These are phyloP conservation scores for Ormyrus labotus DNA, from an alignment of 2,888 invertebrate genomes.

Conservation along the genomic window DNA sequence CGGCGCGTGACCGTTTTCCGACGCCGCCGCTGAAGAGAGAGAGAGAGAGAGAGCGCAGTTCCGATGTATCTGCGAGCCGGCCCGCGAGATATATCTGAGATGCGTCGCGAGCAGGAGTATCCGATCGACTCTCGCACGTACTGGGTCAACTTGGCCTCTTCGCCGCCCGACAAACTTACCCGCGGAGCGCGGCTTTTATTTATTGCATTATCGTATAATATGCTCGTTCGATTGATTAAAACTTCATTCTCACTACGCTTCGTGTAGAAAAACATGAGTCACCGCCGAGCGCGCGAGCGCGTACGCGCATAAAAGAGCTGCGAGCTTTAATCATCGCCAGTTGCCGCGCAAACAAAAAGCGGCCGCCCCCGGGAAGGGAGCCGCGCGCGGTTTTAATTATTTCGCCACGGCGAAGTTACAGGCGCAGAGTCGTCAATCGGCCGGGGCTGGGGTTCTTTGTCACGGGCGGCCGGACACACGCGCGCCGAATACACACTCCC, in stretches of 20 bases:
- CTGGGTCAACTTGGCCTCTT: conserved; percentile 26
- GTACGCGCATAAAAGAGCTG: no score
- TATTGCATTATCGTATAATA: no score
- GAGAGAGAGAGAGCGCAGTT: not conserved
- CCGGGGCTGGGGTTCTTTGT: conserved; percentile 24
- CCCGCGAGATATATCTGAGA: conserved; percentile 42
- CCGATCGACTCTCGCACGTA: not conserved
- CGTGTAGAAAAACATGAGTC: no score
- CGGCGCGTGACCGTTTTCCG: conserved; percentile 71
- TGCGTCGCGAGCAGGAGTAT: conserved; percentile 39
- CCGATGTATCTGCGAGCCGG: conserved; percentile 27
- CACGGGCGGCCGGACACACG: conserved; percentile 28
- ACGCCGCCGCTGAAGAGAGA: not conserved
- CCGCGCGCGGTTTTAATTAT: no score
- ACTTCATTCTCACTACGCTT: no score
- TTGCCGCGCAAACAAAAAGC: no score
- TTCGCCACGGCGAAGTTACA: not conserved
- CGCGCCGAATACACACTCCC: conserved; percentile 9
- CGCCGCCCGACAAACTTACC: no score
- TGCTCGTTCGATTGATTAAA: no score
- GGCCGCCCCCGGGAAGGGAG: no score
- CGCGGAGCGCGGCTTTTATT: no score
- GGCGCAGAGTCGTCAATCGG: conserved; percentile 6
- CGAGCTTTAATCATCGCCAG: no score
- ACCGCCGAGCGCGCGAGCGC: no score